A percentile compares a stretch with the other conserved stretches of the same genome.
Conservation (phyloP, 2,797 vertebrate species). For the Otolemur crassicaudatus region DNA sequence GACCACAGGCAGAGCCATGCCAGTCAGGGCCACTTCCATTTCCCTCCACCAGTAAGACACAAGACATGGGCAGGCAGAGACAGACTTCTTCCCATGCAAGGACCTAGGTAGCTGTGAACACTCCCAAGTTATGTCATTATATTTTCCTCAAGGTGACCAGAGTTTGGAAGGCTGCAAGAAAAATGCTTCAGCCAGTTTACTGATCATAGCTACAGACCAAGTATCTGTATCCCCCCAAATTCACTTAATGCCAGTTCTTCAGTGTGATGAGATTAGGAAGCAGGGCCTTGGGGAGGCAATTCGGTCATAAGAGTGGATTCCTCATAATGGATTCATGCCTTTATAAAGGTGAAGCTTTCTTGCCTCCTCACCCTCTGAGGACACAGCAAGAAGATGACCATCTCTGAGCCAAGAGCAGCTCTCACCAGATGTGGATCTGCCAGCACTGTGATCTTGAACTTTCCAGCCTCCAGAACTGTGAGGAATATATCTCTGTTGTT, state of each 20-base stretch:
- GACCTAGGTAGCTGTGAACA: not conserved
- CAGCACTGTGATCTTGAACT: no score
- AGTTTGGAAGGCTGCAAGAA: not conserved
- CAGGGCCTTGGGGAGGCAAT: not conserved
- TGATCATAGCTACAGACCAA: not conserved
- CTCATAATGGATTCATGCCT: not conserved
- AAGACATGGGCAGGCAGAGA: not conserved
- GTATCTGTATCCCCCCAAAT: not conserved
- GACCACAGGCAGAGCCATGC: not conserved
- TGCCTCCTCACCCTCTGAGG: not conserved
- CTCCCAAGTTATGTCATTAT: no score
- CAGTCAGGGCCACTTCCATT: not conserved
- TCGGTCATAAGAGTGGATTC: no score
- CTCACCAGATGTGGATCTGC: rapidly evolving
- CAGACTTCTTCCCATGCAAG: not conserved
- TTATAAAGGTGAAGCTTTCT: not conserved
- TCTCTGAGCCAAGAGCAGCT: not conserved
- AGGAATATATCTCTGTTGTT: not conserved
- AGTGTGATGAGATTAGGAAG: not conserved
- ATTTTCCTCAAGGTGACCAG: not conserved
- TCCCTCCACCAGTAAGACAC: not conserved
- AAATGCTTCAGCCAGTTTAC: not conserved
- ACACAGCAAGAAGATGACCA: no score
- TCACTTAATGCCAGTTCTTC: not conserved
- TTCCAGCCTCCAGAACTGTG: not conserved